A percentile compares a stretch with the other conserved stretches of the same genome.
Conservation (phyloP, 2,797 vertebrate genomes). For the Tenualosa thibaudeaui region DNA sequence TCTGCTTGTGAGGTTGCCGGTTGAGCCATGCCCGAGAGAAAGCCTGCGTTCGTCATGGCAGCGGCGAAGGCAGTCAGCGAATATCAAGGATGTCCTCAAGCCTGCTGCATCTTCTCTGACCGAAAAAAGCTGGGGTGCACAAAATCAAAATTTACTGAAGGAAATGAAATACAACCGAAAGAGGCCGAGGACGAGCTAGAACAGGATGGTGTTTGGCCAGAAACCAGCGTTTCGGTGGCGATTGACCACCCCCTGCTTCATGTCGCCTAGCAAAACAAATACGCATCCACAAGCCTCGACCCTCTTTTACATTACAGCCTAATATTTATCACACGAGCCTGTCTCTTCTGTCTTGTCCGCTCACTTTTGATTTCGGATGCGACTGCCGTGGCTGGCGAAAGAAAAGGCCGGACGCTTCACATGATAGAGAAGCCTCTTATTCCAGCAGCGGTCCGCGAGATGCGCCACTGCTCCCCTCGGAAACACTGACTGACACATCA, state of each 20-base stretch:
- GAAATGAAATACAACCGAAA: slow-evolving; percentile 52
- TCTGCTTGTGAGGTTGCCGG: slow-evolving; percentile 66
- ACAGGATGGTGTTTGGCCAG: slow-evolving; percentile 71
- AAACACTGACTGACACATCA: slow-evolving; percentile 58
- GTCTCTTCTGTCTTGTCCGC: background rate
- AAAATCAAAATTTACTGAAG: slow-evolving; percentile 3
- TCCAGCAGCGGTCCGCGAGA: slow-evolving; percentile 63
- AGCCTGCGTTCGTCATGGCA: slow-evolving; percentile 75
- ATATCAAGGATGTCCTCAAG: slow-evolving; percentile 69
- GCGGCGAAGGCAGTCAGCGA: slow-evolving; percentile 68
- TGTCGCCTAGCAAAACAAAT: slow-evolving; percentile 69
- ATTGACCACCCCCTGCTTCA: slow-evolving; percentile 71
- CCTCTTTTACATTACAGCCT: slow-evolving; percentile 55
- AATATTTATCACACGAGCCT: background rate
- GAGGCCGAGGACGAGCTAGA: slow-evolving; percentile 60
- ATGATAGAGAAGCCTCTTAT: slow-evolving; percentile 53
- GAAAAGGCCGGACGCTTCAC: slow-evolving; percentile 57
- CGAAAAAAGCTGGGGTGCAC: slow-evolving; percentile 43
- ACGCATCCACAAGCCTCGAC: slow-evolving; percentile 60
- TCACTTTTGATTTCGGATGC: slow-evolving; percentile 15
- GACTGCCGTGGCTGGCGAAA: slow-evolving; percentile 26
- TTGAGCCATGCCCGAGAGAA: slow-evolving; percentile 65
- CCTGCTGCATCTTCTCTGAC: slow-evolving; percentile 67
- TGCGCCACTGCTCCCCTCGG: slow-evolving; percentile 68
- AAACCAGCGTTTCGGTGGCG: slow-evolving; percentile 74